Evolutionary conservation across 2,797 vertebrate species (phyloP), one percentile per base, ranked within the genome.

Genomic region (Sebastes melanostomus): DNA sequence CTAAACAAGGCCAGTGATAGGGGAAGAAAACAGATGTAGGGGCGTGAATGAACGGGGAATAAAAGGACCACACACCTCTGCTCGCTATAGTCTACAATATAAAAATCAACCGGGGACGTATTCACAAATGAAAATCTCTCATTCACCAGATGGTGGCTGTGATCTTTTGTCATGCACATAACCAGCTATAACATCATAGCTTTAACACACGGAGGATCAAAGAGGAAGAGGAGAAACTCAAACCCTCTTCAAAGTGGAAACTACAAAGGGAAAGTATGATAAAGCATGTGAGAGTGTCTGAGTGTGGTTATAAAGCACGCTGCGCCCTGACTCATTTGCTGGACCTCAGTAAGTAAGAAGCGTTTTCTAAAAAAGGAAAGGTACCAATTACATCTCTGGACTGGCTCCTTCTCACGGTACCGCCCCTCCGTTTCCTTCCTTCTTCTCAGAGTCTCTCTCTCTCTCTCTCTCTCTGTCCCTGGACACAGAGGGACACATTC

Each of bases 321-420:
- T 76, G 88, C 14, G 72, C 77, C 50, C 81, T 95, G 94, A 95
- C 86, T 95, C 93, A 95, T 86, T 83, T 65, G 70, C 85, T 84
- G 86, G 89, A 89, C 86, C 80, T 85, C 69, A 18, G 79, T 74
- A 73, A 81, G 86, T 87, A 77, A 91, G 88, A 91, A 85, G 82
- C 71, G 59, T 89, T 92, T 92, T 90, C 90, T 92, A 93, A 94
- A 94, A 94, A 95, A 92, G 90, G 90, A 94, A 92, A 89, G 80
- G 88, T 92, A 89, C 85, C 90, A 94, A 93, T 93, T 93, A 91
- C 85, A 90, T 91, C 77, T 87, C 80, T 73, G 87, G 70, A 83
- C 82, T 80, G 75, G 81, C 86, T 94, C 84, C 92, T 76, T 88
- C 87, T 88, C 79, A 79, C 67, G 61, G 78, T 70, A 56, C 84